Conservation (phyloP, 2,113 vertebrate species). For the Syngnathoides biaculeatus region DNA sequence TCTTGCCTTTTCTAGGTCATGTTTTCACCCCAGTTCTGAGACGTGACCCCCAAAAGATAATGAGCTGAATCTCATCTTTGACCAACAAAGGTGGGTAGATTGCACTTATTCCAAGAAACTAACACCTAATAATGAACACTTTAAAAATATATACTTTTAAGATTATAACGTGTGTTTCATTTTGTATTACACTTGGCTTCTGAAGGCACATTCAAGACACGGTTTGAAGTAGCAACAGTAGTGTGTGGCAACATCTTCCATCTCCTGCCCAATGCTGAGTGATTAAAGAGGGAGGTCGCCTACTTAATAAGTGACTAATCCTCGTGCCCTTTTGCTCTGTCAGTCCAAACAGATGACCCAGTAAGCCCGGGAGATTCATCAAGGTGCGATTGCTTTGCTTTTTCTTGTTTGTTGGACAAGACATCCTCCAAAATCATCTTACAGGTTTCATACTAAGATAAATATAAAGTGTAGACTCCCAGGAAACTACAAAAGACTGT, state of each 20-base stretch:
- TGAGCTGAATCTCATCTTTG: slow-evolving; percentile 11
- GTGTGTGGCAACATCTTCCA: slow-evolving; percentile 17
- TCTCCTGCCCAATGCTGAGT: slow-evolving; percentile 33
- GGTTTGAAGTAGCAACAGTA: background rate
- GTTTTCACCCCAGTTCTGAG: slow-evolving; percentile 2
- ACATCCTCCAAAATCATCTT: background rate
- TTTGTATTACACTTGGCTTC: slow-evolving; percentile 3
- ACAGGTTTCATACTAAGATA: background rate
- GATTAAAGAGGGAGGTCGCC: slow-evolving; percentile 48
- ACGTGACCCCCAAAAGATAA: slow-evolving; percentile 10
- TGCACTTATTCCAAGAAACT: background rate
- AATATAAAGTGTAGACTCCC: background rate
- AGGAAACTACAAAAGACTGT: background rate
- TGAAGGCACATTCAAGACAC: background rate
- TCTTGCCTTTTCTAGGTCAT: background rate
- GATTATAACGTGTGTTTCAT: background rate
- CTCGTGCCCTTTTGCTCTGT: slow-evolving; percentile 57
- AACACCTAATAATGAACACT: background rate
- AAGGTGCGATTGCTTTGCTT: slow-evolving; percentile 7
- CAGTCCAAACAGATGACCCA: slow-evolving; percentile 52
- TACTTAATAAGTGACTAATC: slow-evolving; percentile 57
- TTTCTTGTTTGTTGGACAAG: slow-evolving; percentile 6
- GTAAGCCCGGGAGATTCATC: slow-evolving; percentile 43
- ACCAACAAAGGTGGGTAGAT: background rate
- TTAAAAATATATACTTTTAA: background rate